Percentiles rank a stretch among this genome's conserved stretches.
Conservation (phyloP, 2,113 vertebrate genomes). For the Scytalopus superciliaris region DNA sequence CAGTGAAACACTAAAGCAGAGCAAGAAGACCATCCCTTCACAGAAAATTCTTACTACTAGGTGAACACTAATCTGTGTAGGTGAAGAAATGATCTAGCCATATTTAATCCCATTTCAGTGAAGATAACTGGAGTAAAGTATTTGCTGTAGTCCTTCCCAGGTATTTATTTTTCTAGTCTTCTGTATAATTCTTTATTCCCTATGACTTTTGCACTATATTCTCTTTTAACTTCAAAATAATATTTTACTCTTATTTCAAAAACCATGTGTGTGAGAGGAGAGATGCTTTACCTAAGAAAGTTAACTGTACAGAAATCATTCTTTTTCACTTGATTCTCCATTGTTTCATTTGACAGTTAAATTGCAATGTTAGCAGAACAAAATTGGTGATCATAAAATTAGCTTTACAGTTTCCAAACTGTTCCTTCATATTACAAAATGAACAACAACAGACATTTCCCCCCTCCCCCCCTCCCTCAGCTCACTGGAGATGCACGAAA, state of each 20-base stretch:
- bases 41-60: neutral
- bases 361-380: neutral
- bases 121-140: neutral
- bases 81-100: neutral
- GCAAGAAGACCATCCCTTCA: neutral
- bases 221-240: neutral
- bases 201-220: neutral
- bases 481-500: neutral
- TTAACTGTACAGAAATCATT: neutral
- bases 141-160: neutral
- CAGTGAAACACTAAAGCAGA: neutral
- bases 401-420: neutral
- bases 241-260: neutral
- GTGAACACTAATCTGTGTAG: neutral
- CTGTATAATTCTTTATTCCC: neutral
- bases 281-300: neutral
- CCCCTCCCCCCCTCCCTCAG: no score
- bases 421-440: neutral
- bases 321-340: neutral
- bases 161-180: neutral
- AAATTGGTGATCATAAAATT: neutral
- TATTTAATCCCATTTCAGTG: neutral
- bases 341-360: conserved; percentile 18
- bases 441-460: neutral
- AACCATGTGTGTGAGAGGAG: neutral